A percentile compares a stretch with the other conserved stretches of the same genome.
These are phyloP conservation scores for Netelia virgata DNA, from an alignment of 2,888 invertebrate genomes.

Conservation along the genomic window DNA sequence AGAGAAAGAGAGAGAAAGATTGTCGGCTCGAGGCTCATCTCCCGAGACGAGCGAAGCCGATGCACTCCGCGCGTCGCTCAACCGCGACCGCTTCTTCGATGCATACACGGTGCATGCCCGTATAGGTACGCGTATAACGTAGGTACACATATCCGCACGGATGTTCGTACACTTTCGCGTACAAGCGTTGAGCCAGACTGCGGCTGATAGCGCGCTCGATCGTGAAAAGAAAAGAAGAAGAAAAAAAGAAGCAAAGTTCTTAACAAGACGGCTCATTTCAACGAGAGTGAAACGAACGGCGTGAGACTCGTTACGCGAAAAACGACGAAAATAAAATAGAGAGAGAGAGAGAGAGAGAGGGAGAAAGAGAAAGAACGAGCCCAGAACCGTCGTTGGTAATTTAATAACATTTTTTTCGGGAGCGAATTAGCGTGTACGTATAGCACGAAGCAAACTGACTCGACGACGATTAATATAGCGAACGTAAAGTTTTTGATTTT, in stretches of 20 bases:
- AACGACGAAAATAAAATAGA: background rate
- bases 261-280: slow-evolving; percentile 37
- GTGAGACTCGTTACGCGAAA: background rate
- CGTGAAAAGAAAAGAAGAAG: background rate
- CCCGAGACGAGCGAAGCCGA: slow-evolving; percentile 42
- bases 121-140: background rate
- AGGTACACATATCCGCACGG: background rate
- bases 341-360: slow-evolving; percentile 13
- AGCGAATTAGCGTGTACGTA: background rate
- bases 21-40: slow-evolving; percentile 63
- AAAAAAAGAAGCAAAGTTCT: no score
- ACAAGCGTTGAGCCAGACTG: slow-evolving; percentile 25
- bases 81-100: slow-evolving; percentile 36
- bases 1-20: slow-evolving; percentile 30
- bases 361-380: slow-evolving; percentile 12
- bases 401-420: slow-evolving; percentile 53
- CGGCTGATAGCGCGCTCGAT: slow-evolving; percentile 17
- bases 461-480: slow-evolving; percentile 53
- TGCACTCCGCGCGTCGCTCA: slow-evolving; percentile 48
- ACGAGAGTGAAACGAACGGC: slow-evolving; percentile 35
- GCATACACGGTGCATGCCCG: slow-evolving; percentile 4
- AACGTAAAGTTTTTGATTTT: slow-evolving; percentile 50
- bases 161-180: slow-evolving; percentile 22
- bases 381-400: slow-evolving; percentile 14
- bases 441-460: background rate